Evolutionary conservation across 2,888 invertebrate species (phyloP), one percentile per base, ranked within the genome.

Genomic region (Tetragonula carbonaria): DNA sequence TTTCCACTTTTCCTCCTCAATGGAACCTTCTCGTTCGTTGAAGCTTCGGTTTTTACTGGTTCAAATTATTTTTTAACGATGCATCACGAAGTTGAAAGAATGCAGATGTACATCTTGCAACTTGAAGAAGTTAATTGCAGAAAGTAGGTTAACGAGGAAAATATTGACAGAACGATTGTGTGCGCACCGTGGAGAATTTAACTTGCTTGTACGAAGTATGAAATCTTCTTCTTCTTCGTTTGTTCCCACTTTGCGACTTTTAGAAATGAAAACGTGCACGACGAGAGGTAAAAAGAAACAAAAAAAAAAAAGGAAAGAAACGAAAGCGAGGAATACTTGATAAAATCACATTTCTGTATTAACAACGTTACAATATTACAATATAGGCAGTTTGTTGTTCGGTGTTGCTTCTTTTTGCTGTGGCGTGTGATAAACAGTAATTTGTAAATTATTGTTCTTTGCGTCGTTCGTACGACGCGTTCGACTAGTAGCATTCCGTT

Each of bases 341-440:
- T 73, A 85, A 78, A 85, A 88, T 81, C 87, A 88, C 65, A 76
- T 81, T 83, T 88, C 66, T 88, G 86, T 89, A 88, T 89, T 78
- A 89, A 90, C 84, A 90, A 88, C 76, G 80, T 87, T 87, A 90
- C 87, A 79, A 83, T 82, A 86, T 85, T 89, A 90, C 78, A 88
- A 86, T 88, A 67, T 79, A 71, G 80, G 77, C 80, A 87, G 86
- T 83, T 88, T 71, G 51, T 88, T 71, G 51, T 85, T 88, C 72
- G 71, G 73, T 81, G 76, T 86, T 53, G 77, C 67, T 76, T 38
- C 67, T 66, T 45, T 62, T 82, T 73, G 21, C 33, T 59, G 67
- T 57, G 67, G 55, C 59, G 62, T 70, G 65, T 66, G 63, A 73
- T 74, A 53, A 77, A 71, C 53, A 53, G 55, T 67, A 57, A 23